Conservation (phyloP, 37 sponge, comb jelly and placozoan species). For the Cliona cf. orientalis region DNA sequence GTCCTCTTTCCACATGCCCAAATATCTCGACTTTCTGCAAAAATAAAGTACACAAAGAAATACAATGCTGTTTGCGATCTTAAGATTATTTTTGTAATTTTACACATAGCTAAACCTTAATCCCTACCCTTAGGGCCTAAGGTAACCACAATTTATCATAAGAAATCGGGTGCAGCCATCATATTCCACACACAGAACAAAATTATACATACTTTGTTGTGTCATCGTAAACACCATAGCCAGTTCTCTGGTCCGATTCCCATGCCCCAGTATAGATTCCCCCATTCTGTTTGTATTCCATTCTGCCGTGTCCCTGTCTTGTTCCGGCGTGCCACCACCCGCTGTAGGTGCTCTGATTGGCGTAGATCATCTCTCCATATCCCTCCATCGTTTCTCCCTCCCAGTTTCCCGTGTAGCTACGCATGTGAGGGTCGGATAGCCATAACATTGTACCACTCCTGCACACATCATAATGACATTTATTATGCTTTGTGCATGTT, state of each 20-base stretch:
- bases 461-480: neutral
- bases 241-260: constrained; percentile 49
- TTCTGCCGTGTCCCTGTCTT: constrained; percentile 61
- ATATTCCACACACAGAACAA: neutral
- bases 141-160: neutral
- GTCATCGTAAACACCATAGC: constrained; percentile 72
- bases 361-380: constrained; percentile 62
- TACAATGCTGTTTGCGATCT: too few relatives aligned
- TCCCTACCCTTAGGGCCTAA: neutral
- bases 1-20: constrained; percentile 72
- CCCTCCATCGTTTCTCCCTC: constrained; percentile 58
- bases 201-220: neutral
- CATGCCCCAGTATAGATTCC: constrained; percentile 60
- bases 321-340: constrained; percentile 62
- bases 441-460: constrained; percentile 56
- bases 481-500: neutral
- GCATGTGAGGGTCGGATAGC: constrained; percentile 16
- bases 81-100: too few relatives aligned
- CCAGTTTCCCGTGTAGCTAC: constrained; percentile 62
- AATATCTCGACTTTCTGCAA: constrained; percentile 26
- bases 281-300: constrained; percentile 26
- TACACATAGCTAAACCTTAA: too few relatives aligned
- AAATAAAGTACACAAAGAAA: neutral
- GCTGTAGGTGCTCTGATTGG: constrained; percentile 15
- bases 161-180: neutral